Conservation (phyloP, 1,140 invertebrate species). For the Neomicropteryx cornuta region DNA sequence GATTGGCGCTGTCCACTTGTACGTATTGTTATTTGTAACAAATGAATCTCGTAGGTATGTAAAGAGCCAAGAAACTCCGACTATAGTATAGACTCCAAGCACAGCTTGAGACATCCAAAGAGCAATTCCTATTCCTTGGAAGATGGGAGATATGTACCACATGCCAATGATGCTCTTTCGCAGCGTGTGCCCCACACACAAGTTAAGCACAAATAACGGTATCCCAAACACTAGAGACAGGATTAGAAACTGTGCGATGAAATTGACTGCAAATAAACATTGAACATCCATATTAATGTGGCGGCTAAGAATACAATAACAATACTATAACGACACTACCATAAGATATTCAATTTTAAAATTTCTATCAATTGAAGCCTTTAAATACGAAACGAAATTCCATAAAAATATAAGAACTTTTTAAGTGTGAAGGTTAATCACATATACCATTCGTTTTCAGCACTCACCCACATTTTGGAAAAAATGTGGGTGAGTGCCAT, state of each 20-base stretch:
- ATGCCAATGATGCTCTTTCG: conserved; percentile 78
- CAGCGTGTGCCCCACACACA: conserved; percentile 75
- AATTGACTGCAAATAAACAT: conserved; percentile 56
- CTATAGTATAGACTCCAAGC: conserved; percentile 75
- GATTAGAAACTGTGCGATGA: conserved; percentile 80
- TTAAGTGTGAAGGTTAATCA: too few species aligned
- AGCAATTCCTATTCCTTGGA: conserved; percentile 78
- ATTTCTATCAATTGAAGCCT: too few species aligned
- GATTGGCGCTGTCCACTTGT: conserved; percentile 73
- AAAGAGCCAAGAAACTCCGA: conserved; percentile 82
- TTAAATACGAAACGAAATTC: too few species aligned
- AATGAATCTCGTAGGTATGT: conserved; percentile 83
- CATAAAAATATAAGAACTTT: too few species aligned
- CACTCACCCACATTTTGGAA: too few species aligned
- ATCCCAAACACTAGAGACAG: conserved; percentile 75
- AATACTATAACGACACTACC: too few species aligned
- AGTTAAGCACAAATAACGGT: conserved; percentile 73
- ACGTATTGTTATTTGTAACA: conserved; percentile 65
- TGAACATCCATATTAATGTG: too few species aligned
- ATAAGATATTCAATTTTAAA: too few species aligned
- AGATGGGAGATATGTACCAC: conserved; percentile 87
- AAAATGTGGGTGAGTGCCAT: too few species aligned
- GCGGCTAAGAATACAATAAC: too few species aligned
- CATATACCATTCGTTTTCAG: too few species aligned
- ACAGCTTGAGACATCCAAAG: conserved; percentile 68